phyloP scores from a whole-genome alignment of 2,888 invertebrate species.

The Drosophila subsilvestris region DNA sequence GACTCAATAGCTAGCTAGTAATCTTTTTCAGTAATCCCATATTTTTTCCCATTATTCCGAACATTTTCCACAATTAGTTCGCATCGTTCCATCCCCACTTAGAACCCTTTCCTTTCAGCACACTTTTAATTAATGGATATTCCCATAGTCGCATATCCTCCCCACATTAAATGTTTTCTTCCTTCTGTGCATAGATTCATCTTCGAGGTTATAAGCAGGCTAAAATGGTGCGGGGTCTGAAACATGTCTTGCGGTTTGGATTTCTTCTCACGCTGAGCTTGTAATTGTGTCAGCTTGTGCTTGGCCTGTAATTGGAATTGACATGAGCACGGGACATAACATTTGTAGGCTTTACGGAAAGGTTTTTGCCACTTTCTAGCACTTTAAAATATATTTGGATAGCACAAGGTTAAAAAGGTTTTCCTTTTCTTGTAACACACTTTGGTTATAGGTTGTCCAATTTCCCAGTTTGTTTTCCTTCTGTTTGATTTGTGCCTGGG shows the following conservation, averaged over 20 bases:
- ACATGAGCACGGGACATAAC: constrained; percentile 16
- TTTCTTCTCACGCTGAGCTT: neutral
- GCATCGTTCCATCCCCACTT: neutral
- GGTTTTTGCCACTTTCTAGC: neutral
- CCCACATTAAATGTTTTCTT: neutral
- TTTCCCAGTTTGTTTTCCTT: neutral
- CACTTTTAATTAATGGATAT: neutral
- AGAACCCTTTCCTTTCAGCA: too few relatives aligned
- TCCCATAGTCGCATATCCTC: neutral
- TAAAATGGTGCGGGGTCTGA: neutral
- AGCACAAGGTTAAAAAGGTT: constrained; percentile 27
- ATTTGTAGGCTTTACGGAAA: neutral
- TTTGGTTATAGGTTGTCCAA: constrained; percentile 21
- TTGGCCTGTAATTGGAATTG: constrained; percentile 34
- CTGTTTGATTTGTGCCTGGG: constrained; percentile 61
- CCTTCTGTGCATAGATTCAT: constrained; percentile 56
- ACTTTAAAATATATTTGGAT: constrained; percentile 15
- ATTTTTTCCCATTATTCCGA: too few relatives aligned
- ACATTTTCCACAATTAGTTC: too few relatives aligned
- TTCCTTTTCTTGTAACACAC: constrained; percentile 10
- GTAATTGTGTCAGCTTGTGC: constrained; percentile 1
- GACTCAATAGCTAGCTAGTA: neutral
- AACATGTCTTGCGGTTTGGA: constrained; percentile 25
- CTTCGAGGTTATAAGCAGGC: constrained; percentile 25
- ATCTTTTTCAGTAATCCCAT: too few relatives aligned